Base-by-base conservation (phyloP, 1,140 invertebrate species). In the Scaptomyza pallida region DNA sequence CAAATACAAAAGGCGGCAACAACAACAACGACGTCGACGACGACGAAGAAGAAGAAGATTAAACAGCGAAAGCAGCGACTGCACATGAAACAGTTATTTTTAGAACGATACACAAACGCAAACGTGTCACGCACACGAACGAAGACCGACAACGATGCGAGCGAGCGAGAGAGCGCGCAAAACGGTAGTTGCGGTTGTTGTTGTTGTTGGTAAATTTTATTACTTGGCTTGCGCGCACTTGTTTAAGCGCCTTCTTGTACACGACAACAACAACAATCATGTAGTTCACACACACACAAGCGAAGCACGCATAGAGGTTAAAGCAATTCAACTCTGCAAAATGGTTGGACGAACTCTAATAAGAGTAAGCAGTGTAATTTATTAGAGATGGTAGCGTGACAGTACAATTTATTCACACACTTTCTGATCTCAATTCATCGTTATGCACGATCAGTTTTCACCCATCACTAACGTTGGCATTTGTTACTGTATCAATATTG, bases 61-160 rank as follows among this genome's bases (percentile, higher is more conserved):
- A 40, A 45, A 33, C 26, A 17, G 23, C 30, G n/a, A 37, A 52
- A 40, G 57, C 44, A 70, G 23, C 67, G 72, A 65, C 59, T 82
- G 70, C 79, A 75, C 65, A 82, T 83, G 56, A 75, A 82, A 75
- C 79, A 79, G 65, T 82, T 82, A 82, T 82, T 82, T 82, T 75
- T 82, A 82, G 78, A 83, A 82, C 79, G 71, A 63, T 81, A 82
- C 60, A 81, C 77, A 62, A 48, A 61, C 30, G 41, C 59, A 59
- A 54, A 59, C 26, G 45, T 47, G 51, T 41, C 9, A 51, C 57
- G n/a, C 19, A 33, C 60, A 59, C 47, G 47, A 45, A 72, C 23
- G 30, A n/a, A 33, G 13, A 26, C 23, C 5, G 2, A 21, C 21
- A 26, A 26, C 23, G 23, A 60, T 3, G 26, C 10, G 16, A 15